phyloP scores from a whole-genome alignment of 2,888 invertebrate species.

The Chelonus formosanus region DNA sequence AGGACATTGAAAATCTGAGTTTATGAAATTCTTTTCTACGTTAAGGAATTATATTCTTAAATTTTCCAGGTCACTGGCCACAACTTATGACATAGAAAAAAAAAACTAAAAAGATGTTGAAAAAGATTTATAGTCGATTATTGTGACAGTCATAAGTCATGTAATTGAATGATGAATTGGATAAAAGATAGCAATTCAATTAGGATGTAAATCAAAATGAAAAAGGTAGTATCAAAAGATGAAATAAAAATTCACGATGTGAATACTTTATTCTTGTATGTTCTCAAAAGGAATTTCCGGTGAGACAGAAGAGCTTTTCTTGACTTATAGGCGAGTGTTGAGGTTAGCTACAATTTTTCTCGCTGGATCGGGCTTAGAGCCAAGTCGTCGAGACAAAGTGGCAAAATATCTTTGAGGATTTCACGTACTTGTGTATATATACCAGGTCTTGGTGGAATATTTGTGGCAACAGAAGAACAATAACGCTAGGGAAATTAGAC shows the following conservation, averaged over 20 bases:
- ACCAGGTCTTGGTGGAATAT: slow-evolving; percentile 26
- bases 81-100: no score
- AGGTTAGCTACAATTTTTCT: slow-evolving; percentile 26
- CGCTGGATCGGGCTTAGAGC: slow-evolving; percentile 13
- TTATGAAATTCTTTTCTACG: no score
- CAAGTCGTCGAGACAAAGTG: slow-evolving; percentile 33
- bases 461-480: no score
- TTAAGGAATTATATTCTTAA: no score
- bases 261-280: slow-evolving; percentile 1
- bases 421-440: slow-evolving; percentile 1
- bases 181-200: background rate
- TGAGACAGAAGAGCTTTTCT: slow-evolving; percentile 6
- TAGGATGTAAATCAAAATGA: background rate
- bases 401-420: slow-evolving; percentile 34
- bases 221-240: background rate
- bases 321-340: slow-evolving; percentile 25
- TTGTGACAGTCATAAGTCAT: no score
- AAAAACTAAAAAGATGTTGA: no score
- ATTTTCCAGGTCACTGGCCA: no score
- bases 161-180: no score
- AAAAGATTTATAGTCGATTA: no score
- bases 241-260: background rate
- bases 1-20: no score
- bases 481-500: no score
- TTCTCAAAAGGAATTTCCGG: slow-evolving; percentile 18